Percentiles rank a stretch among this genome's conserved stretches.
phyloP scores from a whole-genome alignment of 1,140 invertebrate genomes.

The Ips nitidus region DNA sequence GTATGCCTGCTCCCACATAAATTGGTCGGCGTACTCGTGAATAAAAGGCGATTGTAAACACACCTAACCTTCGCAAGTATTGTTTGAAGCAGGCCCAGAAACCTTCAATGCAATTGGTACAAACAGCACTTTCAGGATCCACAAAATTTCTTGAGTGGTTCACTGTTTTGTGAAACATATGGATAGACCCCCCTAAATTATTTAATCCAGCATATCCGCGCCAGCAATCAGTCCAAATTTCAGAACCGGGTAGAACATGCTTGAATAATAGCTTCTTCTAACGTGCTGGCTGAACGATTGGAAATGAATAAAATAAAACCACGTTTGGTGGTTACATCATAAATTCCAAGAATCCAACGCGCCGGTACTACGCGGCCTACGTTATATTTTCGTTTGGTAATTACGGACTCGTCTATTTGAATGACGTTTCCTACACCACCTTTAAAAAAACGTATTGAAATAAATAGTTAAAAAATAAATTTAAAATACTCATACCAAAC shows the following conservation, averaged over 20 bases:
- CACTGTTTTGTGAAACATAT: constrained; percentile 15
- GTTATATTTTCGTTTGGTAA: constrained; percentile 23
- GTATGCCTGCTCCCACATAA: constrained; percentile 17
- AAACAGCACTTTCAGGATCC: constrained; percentile 11
- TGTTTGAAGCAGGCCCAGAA: constrained; percentile 15
- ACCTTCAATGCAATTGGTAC: constrained; percentile 15
- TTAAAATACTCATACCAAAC: constrained; percentile 14
- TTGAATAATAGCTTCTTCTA: neutral
- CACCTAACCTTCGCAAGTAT: constrained; percentile 3
- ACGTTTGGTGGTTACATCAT: constrained; percentile 6
- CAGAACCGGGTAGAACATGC: constrained; percentile 5
- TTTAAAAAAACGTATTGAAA: constrained; percentile 3
- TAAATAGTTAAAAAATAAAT: constrained; percentile 2
- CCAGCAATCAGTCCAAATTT: constrained; percentile 24
- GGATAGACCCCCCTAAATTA: constrained; percentile 6
- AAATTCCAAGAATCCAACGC: constrained; percentile 8
- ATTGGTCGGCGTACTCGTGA: constrained; percentile 11
- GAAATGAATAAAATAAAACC: constrained; percentile 5
- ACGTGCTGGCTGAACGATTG: constrained; percentile 7
- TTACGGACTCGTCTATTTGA: constrained; percentile 19
- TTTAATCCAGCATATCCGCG: neutral
- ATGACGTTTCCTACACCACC: constrained; percentile 14
- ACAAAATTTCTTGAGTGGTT: constrained; percentile 24
- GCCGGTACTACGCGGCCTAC: constrained; percentile 7
- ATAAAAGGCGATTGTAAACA: constrained; percentile 8